Evolutionary conservation across 1,140 invertebrate genomes (phyloP).

Genomic region (Drosophila rufa): DNA sequence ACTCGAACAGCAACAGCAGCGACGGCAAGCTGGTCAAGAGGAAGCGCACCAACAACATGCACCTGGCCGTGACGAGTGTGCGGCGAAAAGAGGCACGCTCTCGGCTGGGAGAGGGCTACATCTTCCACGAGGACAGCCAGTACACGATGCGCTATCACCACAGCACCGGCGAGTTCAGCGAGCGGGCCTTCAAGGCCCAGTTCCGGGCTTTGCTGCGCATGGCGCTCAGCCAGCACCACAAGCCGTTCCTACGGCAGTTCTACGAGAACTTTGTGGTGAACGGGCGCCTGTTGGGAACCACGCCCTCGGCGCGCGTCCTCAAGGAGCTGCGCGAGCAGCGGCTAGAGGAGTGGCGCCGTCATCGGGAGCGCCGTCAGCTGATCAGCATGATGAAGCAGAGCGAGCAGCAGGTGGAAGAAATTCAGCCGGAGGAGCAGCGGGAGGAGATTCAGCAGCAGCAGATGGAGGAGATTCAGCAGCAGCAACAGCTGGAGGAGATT

Average conservation of each 20-base stretch:
- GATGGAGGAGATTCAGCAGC: constrained; percentile 43
- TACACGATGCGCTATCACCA: constrained; percentile 78
- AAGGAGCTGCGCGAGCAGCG: constrained; percentile 69
- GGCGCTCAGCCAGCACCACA: constrained; percentile 74
- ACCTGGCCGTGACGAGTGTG: constrained; percentile 33
- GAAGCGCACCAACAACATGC: constrained; percentile 64
- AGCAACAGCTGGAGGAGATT: constrained; percentile 47
- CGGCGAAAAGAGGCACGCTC: constrained; percentile 43
- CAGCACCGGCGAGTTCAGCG: constrained; percentile 80
- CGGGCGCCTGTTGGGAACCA: constrained; percentile 72
- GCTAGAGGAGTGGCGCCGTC: constrained; percentile 72
- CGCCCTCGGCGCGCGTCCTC: constrained; percentile 65
- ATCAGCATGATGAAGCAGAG: constrained; percentile 44
- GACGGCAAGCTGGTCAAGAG: constrained; percentile 55
- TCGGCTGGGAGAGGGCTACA: constrained; percentile 71
- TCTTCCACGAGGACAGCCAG: constrained; percentile 76
- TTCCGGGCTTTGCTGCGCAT: constrained; percentile 71
- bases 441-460: constrained; percentile 46
- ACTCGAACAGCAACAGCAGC: constrained; percentile 46
- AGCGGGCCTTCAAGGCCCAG: constrained; percentile 77
- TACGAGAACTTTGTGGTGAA: constrained; percentile 77
- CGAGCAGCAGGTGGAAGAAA: constrained; percentile 29
- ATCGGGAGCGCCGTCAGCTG: constrained; percentile 54
- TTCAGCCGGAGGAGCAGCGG: constrained; percentile 20
- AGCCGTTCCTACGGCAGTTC: constrained; percentile 79